A percentile compares a stretch with the other conserved stretches of the same genome.
Evolutionary conservation across 1,140 invertebrate species (phyloP).

Genomic region (Himalopsyche phryganea): DNA sequence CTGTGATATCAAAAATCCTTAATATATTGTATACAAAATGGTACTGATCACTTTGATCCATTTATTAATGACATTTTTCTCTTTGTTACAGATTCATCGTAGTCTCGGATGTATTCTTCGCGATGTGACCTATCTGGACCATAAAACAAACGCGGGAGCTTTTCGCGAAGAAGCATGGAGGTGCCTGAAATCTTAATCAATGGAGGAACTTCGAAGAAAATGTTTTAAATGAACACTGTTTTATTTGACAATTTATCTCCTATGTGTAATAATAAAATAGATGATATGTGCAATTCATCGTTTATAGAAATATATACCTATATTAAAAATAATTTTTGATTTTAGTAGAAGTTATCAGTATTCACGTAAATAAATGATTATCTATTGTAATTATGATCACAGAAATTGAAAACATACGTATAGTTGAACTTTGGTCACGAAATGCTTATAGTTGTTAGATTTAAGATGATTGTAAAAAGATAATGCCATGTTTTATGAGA

Average conservation of each 20-base stretch:
- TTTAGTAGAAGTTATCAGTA: slow-evolving; percentile 25
- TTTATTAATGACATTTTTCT: background rate
- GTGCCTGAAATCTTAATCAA: slow-evolving; percentile 2
- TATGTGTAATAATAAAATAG: slow-evolving; percentile 30
- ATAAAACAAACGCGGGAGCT: slow-evolving; percentile 12
- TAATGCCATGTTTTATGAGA: slow-evolving; percentile 7
- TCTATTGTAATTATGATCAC: slow-evolving; percentile 16
- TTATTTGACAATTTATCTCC: slow-evolving; percentile 20
- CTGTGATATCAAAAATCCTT: no score
- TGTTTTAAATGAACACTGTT: background rate
- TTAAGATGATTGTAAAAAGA: slow-evolving; percentile 22
- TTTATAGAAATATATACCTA: slow-evolving; percentile 25
- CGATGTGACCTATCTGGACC: slow-evolving; percentile 27
- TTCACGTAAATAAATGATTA: slow-evolving; percentile 14
- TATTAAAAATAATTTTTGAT: slow-evolving; percentile 11
- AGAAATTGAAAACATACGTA: slow-evolving; percentile 14
- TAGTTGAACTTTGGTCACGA: slow-evolving; percentile 19
- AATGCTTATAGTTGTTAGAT: slow-evolving; percentile 26
- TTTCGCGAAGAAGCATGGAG: slow-evolving; percentile 3
- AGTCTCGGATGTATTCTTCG: slow-evolving; percentile 8
- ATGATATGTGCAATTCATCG: slow-evolving; percentile 35
- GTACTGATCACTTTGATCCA: no score
- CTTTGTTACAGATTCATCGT: slow-evolving; percentile 28
- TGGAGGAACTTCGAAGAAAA: background rate
- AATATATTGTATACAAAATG: no score